Evolutionary conservation across 2,113 vertebrate genomes (phyloP), one percentile per base, ranked within the genome.

Genomic region (Lepus americanus): DNA sequence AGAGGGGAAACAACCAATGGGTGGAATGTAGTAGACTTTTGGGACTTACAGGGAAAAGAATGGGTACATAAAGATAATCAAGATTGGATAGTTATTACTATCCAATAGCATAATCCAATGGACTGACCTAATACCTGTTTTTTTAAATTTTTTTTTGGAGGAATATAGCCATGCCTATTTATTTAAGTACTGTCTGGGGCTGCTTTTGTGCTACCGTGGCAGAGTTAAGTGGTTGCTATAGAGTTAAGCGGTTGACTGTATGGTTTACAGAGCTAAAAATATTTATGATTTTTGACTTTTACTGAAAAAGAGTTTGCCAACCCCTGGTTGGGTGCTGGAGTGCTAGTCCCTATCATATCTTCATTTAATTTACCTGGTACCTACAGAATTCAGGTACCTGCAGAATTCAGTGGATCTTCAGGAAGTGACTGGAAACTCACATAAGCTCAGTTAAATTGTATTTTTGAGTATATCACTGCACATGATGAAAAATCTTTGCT

Each of bases 81-180:
- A 78, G 25, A 85, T 53, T 70, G 31, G 53, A n/a, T 85, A 19
- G 31, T 27, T 78, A 1, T 72, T 94, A 82, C 49, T n/a, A 29
- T 72, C 19, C 20, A 36, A 72, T 72, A 33, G n/a, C 33, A 19
- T 36, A 72, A 72, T 72, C 33, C 69, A 72, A 36, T 72, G n/a
- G 39, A 11, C 25, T 81, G 29, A 27, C 20, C 4, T 89, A 72
- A 36, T 36, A 69, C 4, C 16, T 79, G 31, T 78, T 69, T 88
- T 85, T 78, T 20, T 90, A 84, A 84, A 63, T 77, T 89, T 84
- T 84, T 67, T 89, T 77, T 89, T 44, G 44, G 44, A 44, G 72
- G n/a, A 63, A 70, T 51, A 25, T 13, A 78, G 19, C 29, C 27
- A 77, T 36, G 2, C 51, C 9, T 25, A 70, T 63, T 94, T 13